Percentiles rank a stretch among this genome's conserved stretches.
These are phyloP conservation scores for Pseudocheirus occidentalis DNA, from an alignment of 2,797 vertebrate genomes.

Conservation along the genomic window DNA sequence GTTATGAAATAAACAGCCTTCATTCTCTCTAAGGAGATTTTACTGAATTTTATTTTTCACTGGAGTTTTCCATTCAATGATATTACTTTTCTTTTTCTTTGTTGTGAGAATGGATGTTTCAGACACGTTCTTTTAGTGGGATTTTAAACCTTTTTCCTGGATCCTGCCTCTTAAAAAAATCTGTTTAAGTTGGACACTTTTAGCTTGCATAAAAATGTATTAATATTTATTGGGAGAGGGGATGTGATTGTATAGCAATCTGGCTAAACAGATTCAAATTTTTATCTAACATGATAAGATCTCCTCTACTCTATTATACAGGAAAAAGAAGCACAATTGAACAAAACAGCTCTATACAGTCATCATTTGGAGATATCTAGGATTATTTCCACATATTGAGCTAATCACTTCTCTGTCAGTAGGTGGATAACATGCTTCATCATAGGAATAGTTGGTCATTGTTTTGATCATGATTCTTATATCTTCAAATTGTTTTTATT, in stretches of 20 bases:
- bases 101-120: not conserved
- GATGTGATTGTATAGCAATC: not conserved
- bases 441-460: not conserved
- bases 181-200: not conserved
- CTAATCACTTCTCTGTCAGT: not conserved
- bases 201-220: not conserved
- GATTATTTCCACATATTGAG: not conserved
- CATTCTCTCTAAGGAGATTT: slow-evolving; percentile 48
- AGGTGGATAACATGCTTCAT: not conserved
- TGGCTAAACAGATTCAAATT: not conserved
- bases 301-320: not conserved
- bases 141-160: not conserved
- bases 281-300: not conserved
- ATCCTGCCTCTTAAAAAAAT: not conserved
- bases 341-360: not conserved
- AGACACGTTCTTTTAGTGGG: not conserved
- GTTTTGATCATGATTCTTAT: not conserved
- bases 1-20: slow-evolving; percentile 67
- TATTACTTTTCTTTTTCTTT: slow-evolving; percentile 24
- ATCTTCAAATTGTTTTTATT: not conserved
- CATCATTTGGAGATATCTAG: not conserved
- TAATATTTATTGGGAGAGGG: not conserved
- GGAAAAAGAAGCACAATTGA: not conserved
- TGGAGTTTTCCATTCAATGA: slow-evolving; percentile 23
- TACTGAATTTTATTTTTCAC: slow-evolving; percentile 35